Evolutionary conservation across 2,113 vertebrate species (phyloP), one percentile per base, ranked within the genome.

Genomic region (Leucopsar rothschildi): DNA sequence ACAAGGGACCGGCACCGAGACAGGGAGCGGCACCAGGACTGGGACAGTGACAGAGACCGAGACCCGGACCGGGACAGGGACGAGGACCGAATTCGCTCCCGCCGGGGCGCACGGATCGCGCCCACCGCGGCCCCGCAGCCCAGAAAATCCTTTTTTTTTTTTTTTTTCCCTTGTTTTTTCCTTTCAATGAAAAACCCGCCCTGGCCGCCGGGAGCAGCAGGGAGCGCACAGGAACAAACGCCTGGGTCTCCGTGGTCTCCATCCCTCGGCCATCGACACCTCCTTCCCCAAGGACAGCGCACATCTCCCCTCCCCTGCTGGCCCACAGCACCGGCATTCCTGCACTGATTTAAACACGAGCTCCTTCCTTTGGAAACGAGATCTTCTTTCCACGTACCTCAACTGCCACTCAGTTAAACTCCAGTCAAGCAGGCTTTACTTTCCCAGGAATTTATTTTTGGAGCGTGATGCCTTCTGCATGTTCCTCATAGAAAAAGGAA

Each of bases 301-400:
- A 0, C 35, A 3, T 3, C 5, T 21, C 50, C 1, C 6, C 17
- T 1, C 15, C n/a, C n/a, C 29, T 22, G 25, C 42, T 2, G 21
- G 31, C 66, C 22, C 66, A 1, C 2, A 18, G 31, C 42, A 1
- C 31, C 29, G 29, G 5, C 11, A 1, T 23, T 39, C 4, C 3
- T 2, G 7, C 7, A 5, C 17, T 8, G 8, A 4, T 18, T 35
- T 15, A 9, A 0, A 11, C 10, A 25, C 16, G 10, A 35, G 15
- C 4, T 6, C 17, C 35, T 69, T 50, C 55, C 28, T 56, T 33
- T 37, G 52, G 61, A 44, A 86, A 35, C 50, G 17, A 29, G 11
- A 12, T 10, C 44, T 22, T 53, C 27, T 18, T 25, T 6, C 66
- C 16, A 2, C 0, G 1, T 4, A 22, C 21, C 35, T 27, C 23